A percentile compares a stretch with the other conserved stretches of the same genome.
Evolutionary conservation across 2,797 vertebrate genomes (phyloP).

Genomic region (Chaetophractus vellerosus): DNA sequence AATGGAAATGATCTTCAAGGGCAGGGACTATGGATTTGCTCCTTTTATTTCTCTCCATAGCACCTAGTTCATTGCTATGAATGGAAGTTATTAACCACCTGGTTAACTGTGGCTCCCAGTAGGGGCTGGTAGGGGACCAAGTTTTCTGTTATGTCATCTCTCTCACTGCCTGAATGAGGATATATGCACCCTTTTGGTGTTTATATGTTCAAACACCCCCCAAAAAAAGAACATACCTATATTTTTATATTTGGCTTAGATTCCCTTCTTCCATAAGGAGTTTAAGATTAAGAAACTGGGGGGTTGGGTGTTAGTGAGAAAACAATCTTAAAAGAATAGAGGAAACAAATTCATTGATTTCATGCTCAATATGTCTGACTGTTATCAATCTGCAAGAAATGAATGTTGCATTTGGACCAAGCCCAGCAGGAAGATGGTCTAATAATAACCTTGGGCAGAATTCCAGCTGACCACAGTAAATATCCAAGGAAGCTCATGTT

Average conservation of each 20-base stretch:
- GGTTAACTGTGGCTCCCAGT: not conserved
- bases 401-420: conserved; percentile 60
- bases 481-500: conserved; percentile 67
- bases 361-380: conserved; percentile 56
- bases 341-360: conserved; percentile 61
- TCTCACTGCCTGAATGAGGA: conserved; percentile 29
- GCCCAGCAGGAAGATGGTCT: conserved; percentile 68
- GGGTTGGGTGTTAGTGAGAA: not conserved
- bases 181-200: conserved; percentile 33
- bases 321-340: conserved; percentile 52
- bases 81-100: not conserved
- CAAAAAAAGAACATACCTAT: conserved; percentile 53
- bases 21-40: not conserved
- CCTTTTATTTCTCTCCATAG: conserved; percentile 28
- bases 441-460: conserved; percentile 80
- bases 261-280: conserved; percentile 40
- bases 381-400: conserved; percentile 69
- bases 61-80: not conserved
- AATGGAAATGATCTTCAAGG: conserved; percentile 56
- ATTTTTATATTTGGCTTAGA: conserved; percentile 57
- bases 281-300: conserved; percentile 54
- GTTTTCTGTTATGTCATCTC: conserved; percentile 14
- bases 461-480: conserved; percentile 76
- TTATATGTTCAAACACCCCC: not conserved
- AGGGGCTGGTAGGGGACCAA: not conserved